Base-by-base conservation (phyloP, 2,888 invertebrate species). In the Furcula furcula region DNA sequence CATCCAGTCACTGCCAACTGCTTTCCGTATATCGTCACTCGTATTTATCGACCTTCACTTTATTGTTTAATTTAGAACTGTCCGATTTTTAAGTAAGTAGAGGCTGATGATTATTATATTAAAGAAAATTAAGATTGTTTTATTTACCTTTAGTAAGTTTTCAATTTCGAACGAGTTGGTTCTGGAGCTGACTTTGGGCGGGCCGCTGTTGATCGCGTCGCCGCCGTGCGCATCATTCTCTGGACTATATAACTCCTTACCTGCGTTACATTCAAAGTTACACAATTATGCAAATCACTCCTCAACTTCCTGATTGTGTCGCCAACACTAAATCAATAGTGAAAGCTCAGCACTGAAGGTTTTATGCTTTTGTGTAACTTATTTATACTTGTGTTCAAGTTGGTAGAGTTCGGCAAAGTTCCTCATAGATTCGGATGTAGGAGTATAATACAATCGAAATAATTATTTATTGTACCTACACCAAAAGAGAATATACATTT, bases 91-190 rank as follows among this genome's bases (percentile, higher is more conserved):
- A n/a, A n/a, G n/a, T n/a, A n/a, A n/a, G n/a, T n/a, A n/a, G n/a
- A n/a, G n/a, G n/a, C 16, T 16, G 20, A 4, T 20, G 16, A 16
- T 7, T 20, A 20, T 7, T 7, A 20, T 20, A 7, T 7, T 20
- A 20, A 20, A 4, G 16, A 16, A 16, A 4, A 3, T 16, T 16
- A 16, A 4, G 3, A 4, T 16, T 4, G 3, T 16, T 16, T 16
- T 16, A 4, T 6, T 32, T 69, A 91, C 91, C 93, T 97, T 97
- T 53, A 98, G 91, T 65, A 98, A 92, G 86, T 97, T 97, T 89
- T 98, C 98, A 66, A 98, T 98, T 90, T 98, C 98, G 79, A 97
- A 96, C 37, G 97, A 96, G 85, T 97, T 97, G 44, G 97, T 95
- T 58, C 97, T 91, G 32, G 95, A 95, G 57, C 93, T 92, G 65